Evolutionary conservation across 2,113 vertebrate genomes (phyloP).

Genomic region (Leptosomus discolor): DNA sequence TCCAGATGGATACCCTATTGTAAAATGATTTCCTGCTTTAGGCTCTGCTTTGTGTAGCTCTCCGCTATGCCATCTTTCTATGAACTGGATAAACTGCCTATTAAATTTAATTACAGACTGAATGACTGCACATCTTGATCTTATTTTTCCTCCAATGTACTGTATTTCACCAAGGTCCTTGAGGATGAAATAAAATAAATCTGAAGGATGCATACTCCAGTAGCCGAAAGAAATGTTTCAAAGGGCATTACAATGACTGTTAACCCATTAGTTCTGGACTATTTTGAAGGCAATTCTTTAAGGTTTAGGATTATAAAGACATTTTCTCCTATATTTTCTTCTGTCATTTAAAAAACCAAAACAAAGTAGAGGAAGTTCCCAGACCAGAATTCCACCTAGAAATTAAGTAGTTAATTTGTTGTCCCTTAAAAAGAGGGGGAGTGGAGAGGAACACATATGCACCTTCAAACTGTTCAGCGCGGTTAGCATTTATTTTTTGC

Average conservation of each 20-base stretch:
- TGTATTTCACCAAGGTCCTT: constrained; percentile 73
- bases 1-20: constrained; percentile 79
- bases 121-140: constrained; percentile 75
- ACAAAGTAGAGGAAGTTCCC: neutral
- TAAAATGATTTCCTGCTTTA: constrained; percentile 74
- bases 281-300: neutral
- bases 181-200: constrained; percentile 71
- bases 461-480: neutral
- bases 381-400: neutral
- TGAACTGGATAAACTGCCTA: constrained; percentile 78
- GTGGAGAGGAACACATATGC: accelerated
- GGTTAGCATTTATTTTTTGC: neutral
- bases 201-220: constrained; percentile 46
- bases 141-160: constrained; percentile 63
- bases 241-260: constrained; percentile 12
- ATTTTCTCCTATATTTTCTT: neutral
- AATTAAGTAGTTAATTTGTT: neutral
- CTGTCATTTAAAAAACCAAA: neutral
- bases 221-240: constrained; percentile 27
- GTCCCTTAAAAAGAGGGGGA: neutral
- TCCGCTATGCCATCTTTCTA: constrained; percentile 70
- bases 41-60: constrained; percentile 70
- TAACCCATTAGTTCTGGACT: constrained; percentile 12
- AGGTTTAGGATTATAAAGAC: neutral
- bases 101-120: constrained; percentile 81